These are phyloP conservation scores for Leucoptera coffeella DNA, from an alignment of 2,888 invertebrate species.

Conservation along the genomic window DNA sequence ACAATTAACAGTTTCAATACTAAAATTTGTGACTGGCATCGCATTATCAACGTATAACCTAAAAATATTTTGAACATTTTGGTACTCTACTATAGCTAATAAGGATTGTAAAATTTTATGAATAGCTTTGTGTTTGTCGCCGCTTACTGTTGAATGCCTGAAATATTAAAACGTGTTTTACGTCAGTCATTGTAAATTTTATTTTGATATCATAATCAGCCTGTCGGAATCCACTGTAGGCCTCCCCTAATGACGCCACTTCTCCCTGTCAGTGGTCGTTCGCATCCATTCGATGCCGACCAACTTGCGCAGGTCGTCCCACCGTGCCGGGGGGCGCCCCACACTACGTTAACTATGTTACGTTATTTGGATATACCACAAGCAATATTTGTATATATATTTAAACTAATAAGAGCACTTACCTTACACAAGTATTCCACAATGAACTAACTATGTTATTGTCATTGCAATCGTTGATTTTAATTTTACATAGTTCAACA, in stretches of 20 bases:
- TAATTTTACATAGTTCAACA: slow-evolving; percentile 9
- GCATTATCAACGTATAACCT: slow-evolving; percentile 31
- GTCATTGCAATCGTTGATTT: not conserved
- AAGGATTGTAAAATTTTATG: slow-evolving; percentile 25
- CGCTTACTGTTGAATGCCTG: slow-evolving; percentile 22
- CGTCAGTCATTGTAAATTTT: slow-evolving; percentile 1
- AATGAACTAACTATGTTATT: slow-evolving; percentile 10
- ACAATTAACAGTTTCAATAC: slow-evolving; percentile 20
- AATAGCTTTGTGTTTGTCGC: slow-evolving; percentile 16
- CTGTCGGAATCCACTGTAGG: not conserved
- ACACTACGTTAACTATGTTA: not conserved
- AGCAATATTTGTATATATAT: too few species aligned
- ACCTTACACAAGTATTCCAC: slow-evolving; percentile 40
- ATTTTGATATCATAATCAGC: not conserved
- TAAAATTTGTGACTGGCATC: slow-evolving; percentile 25
- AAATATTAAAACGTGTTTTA: slow-evolving; percentile 10
- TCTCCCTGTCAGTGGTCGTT: too few species aligned
- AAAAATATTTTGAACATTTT: slow-evolving; percentile 20
- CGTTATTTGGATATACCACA: too few species aligned
- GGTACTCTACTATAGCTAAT: slow-evolving; percentile 19
- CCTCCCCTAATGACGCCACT: too few species aligned
- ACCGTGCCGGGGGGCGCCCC: too few species aligned
- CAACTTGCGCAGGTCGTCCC: too few species aligned
- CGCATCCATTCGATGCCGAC: too few species aligned
- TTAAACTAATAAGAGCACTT: slow-evolving; percentile 8